A percentile compares a stretch with the other conserved stretches of the same genome.
Evolutionary conservation across 2,113 vertebrate species (phyloP).

Genomic region (Actenoides lindsayi): DNA sequence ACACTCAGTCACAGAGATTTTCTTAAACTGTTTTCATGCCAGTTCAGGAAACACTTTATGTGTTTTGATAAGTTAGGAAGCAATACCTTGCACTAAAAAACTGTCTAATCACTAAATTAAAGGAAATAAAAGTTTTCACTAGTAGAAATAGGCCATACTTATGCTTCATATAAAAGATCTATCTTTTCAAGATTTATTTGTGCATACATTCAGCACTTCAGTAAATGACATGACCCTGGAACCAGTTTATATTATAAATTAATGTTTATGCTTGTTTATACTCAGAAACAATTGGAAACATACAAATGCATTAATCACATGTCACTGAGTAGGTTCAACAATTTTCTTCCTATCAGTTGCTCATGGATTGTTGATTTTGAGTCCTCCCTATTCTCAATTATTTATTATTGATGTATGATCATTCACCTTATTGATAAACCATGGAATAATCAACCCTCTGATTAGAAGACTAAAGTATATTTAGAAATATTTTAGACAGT

Average conservation of each 20-base stretch:
- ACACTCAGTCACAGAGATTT: neutral
- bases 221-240: neutral
- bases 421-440: neutral
- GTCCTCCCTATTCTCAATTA: slow-evolving; percentile 18
- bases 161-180: neutral
- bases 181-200: neutral
- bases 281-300: neutral
- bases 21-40: neutral
- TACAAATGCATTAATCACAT: neutral
- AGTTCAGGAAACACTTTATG: neutral
- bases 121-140: neutral
- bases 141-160: neutral
- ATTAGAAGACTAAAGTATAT: neutral
- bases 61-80: neutral
- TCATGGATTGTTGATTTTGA: neutral
- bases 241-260: neutral
- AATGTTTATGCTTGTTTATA: neutral
- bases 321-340: neutral
- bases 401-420: neutral
- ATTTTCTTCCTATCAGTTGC: neutral
- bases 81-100: neutral
- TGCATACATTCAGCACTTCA: neutral
- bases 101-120: neutral
- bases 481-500: neutral
- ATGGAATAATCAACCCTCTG: neutral